Evolutionary conservation across 2,797 vertebrate species (phyloP).

Genomic region (Tadarida brasiliensis): DNA sequence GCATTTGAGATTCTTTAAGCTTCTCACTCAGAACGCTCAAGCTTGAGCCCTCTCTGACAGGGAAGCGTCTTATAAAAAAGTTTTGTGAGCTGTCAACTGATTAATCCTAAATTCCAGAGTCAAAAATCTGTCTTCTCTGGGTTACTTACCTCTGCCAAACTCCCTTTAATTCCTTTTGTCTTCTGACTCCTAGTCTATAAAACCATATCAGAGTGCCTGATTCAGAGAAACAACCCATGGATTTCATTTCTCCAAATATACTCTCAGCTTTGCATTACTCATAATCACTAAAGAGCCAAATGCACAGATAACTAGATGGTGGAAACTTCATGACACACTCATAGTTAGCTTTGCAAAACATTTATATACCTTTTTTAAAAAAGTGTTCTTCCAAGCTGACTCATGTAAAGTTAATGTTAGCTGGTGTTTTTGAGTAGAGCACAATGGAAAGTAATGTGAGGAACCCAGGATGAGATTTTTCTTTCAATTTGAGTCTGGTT

Average conservation of each 20-base stretch:
- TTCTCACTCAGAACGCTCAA: not conserved
- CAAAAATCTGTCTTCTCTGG: slow-evolving; percentile 5
- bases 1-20: slow-evolving; percentile 27
- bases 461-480: not conserved
- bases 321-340: not conserved
- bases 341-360: slow-evolving; percentile 16
- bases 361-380: slow-evolving; percentile 46
- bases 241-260: slow-evolving; percentile 57
- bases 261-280: slow-evolving; percentile 15
- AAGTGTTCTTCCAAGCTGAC: not conserved
- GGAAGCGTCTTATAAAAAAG: not conserved
- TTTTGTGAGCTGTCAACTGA: slow-evolving; percentile 17
- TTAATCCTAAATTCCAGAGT: slow-evolving; percentile 50
- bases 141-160: slow-evolving; percentile 32
- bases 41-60: not conserved
- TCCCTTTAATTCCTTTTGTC: slow-evolving; percentile 53
- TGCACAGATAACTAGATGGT: not conserved
- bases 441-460: not conserved
- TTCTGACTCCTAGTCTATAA: slow-evolving; percentile 64
- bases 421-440: slow-evolving; percentile 19
- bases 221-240: slow-evolving; percentile 44
- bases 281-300: not conserved
- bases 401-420: not conserved
- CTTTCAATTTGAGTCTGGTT: not conserved
- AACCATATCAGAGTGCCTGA: not conserved